These are phyloP conservation scores for Mallotus villosus DNA, from an alignment of 2,797 vertebrate species.

Conservation along the genomic window DNA sequence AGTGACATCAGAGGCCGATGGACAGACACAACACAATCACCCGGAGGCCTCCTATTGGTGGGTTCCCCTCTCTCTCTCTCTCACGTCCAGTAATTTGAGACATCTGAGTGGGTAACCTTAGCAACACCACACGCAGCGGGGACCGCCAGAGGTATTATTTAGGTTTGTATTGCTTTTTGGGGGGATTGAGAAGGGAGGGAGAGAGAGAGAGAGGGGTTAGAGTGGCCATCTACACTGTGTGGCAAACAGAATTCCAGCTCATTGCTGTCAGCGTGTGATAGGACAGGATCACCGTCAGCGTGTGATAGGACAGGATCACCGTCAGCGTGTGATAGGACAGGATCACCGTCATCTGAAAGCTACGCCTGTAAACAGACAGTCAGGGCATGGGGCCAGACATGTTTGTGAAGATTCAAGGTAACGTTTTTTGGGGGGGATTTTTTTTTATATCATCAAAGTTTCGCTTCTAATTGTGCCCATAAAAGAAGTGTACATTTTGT, in stretches of 20 bases:
- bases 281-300: too few relatives aligned
- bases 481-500: too few relatives aligned
- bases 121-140: slow-evolving; percentile 66
- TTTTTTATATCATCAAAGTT: too few relatives aligned
- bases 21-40: slow-evolving; percentile 87
- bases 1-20: slow-evolving; percentile 83
- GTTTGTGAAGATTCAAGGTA: too few relatives aligned
- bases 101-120: slow-evolving; percentile 82
- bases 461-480: too few relatives aligned
- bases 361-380: too few relatives aligned
- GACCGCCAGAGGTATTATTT: slow-evolving; percentile 68
- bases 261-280: neutral
- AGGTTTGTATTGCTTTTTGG: slow-evolving; percentile 64
- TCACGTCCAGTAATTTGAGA: slow-evolving; percentile 57
- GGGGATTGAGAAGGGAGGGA: slow-evolving; percentile 29
- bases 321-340: neutral
- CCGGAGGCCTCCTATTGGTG: slow-evolving; percentile 52
- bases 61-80: slow-evolving; percentile 36
- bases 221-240: slow-evolving; percentile 8
- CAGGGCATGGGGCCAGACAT: too few relatives aligned
- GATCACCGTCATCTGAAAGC: neutral
- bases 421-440: too few relatives aligned
- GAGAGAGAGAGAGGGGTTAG: slow-evolving; percentile 17
- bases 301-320: too few relatives aligned
- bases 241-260: neutral